Base-by-base conservation (phyloP, 2,888 invertebrate species). In the Drosophila cyrtoloma region DNA sequence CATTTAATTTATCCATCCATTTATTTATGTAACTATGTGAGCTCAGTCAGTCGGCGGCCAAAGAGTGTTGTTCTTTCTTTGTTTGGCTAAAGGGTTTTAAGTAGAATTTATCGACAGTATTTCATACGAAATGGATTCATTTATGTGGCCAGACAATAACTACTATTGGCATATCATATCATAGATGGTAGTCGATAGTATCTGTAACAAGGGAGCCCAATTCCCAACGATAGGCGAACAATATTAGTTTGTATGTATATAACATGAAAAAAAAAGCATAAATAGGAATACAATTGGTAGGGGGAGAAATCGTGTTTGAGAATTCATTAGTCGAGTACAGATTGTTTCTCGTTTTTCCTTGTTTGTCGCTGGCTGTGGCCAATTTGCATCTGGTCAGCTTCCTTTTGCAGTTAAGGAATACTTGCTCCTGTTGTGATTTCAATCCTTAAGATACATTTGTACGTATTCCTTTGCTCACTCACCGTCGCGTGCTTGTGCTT, bases 301-400 rank as follows among this genome's bases (percentile, higher is more conserved):
- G 9, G 39, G 19, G 2, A 9, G 39, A 39, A 35, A 16, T 35
- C 16, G 35, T 37, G 2, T 37, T 7, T 37, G 37, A 37, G 19
- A 19, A 37, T 3, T 19, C 7, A 86, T 78, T 89, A 86, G 84
- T 89, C 84, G 86, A 89, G 82, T 82, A 82, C 77, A 82, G 78
- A 79, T 16, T 86, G 74, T 78, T 77, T 81, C 57, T 68, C 75
- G 61, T 67, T 81, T 75, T 69, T 30, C 30, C 44, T 53, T 55
- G 7, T 16, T 47, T 16, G 16, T 16, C 7, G 22, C 22, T 42
- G 42, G n/a, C 10, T 2, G 42, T 5, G 42, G 50, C 59, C 63
- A 66, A 78, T 78, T 79, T 79, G 67, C 75, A 71, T 58, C 50
- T 52, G 35, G 53, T 32, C 58, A n/a, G 12, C 22, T 28, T 32